A percentile compares a stretch with the other conserved stretches of the same genome.
These are phyloP conservation scores for Varanus komodoensis DNA, from an alignment of 2,113 vertebrate species.

Conservation along the genomic window DNA sequence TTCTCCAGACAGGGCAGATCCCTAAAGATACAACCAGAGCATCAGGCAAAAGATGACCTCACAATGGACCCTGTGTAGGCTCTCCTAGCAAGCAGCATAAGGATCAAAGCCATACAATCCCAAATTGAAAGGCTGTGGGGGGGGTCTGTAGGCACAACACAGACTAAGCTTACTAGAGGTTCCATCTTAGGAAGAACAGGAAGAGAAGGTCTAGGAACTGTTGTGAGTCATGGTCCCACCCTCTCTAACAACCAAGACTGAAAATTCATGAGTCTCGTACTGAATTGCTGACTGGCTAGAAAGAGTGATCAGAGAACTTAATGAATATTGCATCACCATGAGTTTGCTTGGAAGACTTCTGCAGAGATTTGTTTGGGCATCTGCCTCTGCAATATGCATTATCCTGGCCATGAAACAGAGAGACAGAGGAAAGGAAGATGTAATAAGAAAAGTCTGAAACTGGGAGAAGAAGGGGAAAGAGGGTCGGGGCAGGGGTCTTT, in stretches of 20 bases:
- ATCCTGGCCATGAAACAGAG: constrained; percentile 19
- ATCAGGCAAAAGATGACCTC: neutral
- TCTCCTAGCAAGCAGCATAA: neutral
- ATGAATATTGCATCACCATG: constrained; percentile 57
- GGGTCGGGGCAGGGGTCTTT: constrained; percentile 31
- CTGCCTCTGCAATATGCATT: constrained; percentile 40
- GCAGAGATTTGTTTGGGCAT: constrained; percentile 52
- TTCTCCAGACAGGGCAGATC: neutral
- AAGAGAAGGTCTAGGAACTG: neutral
- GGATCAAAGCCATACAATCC: neutral
- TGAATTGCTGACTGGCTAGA: constrained; percentile 36
- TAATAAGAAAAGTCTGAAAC: constrained; percentile 43
- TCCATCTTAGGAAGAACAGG: neutral
- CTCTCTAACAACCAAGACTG: neutral
- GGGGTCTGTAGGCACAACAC: neutral
- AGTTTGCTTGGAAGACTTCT: constrained; percentile 46
- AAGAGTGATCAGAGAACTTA: constrained; percentile 50
- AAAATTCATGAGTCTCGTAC: constrained; percentile 43
- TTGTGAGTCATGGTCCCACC: neutral
- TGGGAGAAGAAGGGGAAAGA: constrained; percentile 35
- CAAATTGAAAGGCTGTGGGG: neutral
- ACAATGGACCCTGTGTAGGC: neutral
- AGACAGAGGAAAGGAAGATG: neutral
- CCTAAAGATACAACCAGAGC: neutral
- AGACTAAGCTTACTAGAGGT: neutral